Percentiles rank a stretch among this genome's conserved stretches.
These are phyloP conservation scores for Lepidocyrtinus sp. DNA, from an alignment of 2,888 invertebrate genomes.

Conservation along the genomic window DNA sequence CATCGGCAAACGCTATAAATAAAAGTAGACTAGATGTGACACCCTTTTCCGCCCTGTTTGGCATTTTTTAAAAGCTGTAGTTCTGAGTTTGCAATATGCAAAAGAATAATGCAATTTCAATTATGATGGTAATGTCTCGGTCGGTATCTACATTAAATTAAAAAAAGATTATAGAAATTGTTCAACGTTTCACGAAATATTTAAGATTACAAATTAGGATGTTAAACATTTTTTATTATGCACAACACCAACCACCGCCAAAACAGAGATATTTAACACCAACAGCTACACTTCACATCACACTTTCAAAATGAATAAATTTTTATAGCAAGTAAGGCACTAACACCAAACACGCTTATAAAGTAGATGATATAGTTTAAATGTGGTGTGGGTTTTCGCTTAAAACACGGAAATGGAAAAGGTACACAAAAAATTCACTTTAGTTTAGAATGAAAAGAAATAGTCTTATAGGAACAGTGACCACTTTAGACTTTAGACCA, in stretches of 20 bases:
- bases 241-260: too few species aligned
- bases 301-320: too few species aligned
- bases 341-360: not conserved
- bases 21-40: conserved; percentile 56
- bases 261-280: too few species aligned
- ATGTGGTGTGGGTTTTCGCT: not conserved
- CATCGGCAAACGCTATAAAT: conserved; percentile 46
- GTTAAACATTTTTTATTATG: too few species aligned
- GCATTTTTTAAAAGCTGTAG: conserved; percentile 48
- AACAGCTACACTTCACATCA: too few species aligned
- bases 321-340: too few species aligned
- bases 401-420: not conserved
- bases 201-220: too few species aligned
- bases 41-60: conserved; percentile 60
- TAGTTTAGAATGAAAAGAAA: not conserved
- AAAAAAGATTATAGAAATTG: too few species aligned
- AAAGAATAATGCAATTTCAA: not conserved
- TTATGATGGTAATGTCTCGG: too few species aligned
- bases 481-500: not conserved
- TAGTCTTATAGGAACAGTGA: not conserved
- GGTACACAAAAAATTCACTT: not conserved
- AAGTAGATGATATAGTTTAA: not conserved
- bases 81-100: conserved; percentile 26
- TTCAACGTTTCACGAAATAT: too few species aligned
- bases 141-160: too few species aligned